A percentile compares a stretch with the other conserved stretches of the same genome.
Evolutionary conservation across 2,888 invertebrate genomes (phyloP).

Genomic region (Plagiodera versicolora): DNA sequence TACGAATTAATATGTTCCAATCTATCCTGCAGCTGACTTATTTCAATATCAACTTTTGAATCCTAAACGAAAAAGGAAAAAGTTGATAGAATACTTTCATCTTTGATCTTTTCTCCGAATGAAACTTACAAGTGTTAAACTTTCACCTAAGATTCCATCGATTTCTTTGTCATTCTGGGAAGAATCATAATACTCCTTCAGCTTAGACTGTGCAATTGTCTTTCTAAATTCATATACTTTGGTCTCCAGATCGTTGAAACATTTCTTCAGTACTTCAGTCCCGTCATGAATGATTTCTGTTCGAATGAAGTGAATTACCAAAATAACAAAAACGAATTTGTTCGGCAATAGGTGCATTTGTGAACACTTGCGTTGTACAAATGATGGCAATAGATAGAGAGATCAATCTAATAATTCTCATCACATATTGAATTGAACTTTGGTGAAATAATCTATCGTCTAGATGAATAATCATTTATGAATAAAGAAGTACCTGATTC

Average conservation of each 20-base stretch:
- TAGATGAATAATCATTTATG: too few species aligned
- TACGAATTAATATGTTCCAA: constrained; percentile 2
- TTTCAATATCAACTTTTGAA: background rate
- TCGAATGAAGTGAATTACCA: constrained; percentile 23
- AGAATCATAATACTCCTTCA: background rate
- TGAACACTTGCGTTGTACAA: too few species aligned
- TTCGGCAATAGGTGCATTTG: too few species aligned
- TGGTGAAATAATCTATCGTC: too few species aligned
- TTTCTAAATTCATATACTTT: constrained; percentile 29
- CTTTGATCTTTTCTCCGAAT: too few species aligned
- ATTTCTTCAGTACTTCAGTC: constrained; percentile 31
- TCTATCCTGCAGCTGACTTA: background rate
- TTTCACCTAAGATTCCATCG: background rate
- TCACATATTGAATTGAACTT: too few species aligned
- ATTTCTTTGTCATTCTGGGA: background rate
- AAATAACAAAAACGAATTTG: too few species aligned
- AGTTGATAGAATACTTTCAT: background rate
- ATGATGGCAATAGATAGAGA: too few species aligned
- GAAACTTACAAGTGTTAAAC: background rate
- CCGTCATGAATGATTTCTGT: constrained; percentile 20
- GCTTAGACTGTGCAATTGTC: constrained; percentile 28
- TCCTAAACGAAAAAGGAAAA: background rate
- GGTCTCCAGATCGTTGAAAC: constrained; percentile 37
- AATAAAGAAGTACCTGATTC: constrained; percentile 41
- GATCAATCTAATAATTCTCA: too few species aligned